Evolutionary conservation across 2,888 invertebrate genomes (phyloP), one percentile per base, ranked within the genome.

Genomic region (Tetragonisca angustula): DNA sequence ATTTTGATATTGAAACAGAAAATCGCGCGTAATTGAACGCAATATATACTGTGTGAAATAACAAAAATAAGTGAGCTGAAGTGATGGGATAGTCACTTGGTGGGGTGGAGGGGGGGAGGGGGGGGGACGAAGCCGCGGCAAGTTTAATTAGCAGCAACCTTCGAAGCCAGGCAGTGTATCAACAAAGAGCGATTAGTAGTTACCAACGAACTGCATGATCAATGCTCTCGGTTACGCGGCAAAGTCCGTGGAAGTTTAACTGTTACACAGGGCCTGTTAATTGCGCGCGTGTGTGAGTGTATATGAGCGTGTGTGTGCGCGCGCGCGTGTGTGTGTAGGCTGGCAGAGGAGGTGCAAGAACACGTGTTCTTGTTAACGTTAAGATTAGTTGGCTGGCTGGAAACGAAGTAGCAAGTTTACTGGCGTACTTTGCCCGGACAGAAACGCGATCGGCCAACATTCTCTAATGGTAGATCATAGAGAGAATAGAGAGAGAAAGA

Each of bases 311-410:
- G 49, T 15, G 49, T 11, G 49, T 49, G 49, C 0, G 49, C 9
- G 43, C 5, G 43, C 15, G 56, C 4, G 13, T 15, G 56, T 59
- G 61, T 24, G 61, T 24, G 24, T n/a, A 9, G 43, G 43, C 17
- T 61, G 24, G 17, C 19, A 56, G 77, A 73, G 43, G 72, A 72
- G 70, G 64, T 52, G 54, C 83, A 83, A 83, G 83, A 83, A 84
- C 84, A 79, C 79, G 72, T 79, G 84, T 84, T 84, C 83, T 84
- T 78, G 83, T 85, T 85, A 83, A 79, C 72, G 83, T 82, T 72
- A 79, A 81, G 81, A 86, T 87, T 86, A 86, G 87, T 87, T 79
- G 54, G 43, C 43, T 50, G 74, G n/a, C 61, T 24, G 54, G 50
- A n/a, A 76, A 62, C 70, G 72, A 72, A 76, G 81, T 77, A 56